Evolutionary conservation across 2,113 vertebrate species (phyloP), one percentile per base, ranked within the genome.

Genomic region (Mesembrinibis cayennensis): DNA sequence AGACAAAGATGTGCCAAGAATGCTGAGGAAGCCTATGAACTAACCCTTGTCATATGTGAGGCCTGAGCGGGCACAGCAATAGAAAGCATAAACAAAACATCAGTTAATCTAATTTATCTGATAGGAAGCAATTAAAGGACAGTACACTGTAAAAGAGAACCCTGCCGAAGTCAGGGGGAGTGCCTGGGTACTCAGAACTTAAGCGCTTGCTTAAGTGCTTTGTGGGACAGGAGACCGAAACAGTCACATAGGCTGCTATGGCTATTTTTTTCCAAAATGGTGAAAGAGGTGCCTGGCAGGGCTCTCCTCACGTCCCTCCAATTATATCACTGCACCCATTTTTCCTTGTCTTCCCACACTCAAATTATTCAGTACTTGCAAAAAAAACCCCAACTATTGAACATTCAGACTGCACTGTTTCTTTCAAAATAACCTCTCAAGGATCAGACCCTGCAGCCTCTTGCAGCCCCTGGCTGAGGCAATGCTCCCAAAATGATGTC

Each of bases 261-360:
- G 23, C 1, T 79, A 5, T 13, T 91, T 71, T 83, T 49, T 36
- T 11, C 9, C 42, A 82, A 58, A 92, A 65, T 17, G 5, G 22
- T 80, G 53, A 53, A 77, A 88, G 22, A 76, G 10, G 7, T 56
- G 27, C 13, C n/a, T 59, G 7, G 27, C 38, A 87, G 22, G 26
- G 10, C 16, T 63, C 45, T 83, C 42, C 36, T 10, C 47, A 55
- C 0, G 0, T 58, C 36, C 13, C 13, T 90, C 45, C 22, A 5
- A 32, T 7, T 76, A 30, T 14, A 70, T 26, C 47, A 53, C 49
- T 66, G 42, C 9, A 70, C 3, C 19, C 13, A 38, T 70, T 91
- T 74, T 27, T 11, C 38, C 6, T 67, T 55, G 16, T 77, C 58
- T 47, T 87, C 52, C 16, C 15, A 16, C 9, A 42, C 16, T 72